Percentiles rank a stretch among this genome's conserved stretches.
phyloP scores from a whole-genome alignment of 2,113 vertebrate species.

The Haplotaxodon microlepis region DNA sequence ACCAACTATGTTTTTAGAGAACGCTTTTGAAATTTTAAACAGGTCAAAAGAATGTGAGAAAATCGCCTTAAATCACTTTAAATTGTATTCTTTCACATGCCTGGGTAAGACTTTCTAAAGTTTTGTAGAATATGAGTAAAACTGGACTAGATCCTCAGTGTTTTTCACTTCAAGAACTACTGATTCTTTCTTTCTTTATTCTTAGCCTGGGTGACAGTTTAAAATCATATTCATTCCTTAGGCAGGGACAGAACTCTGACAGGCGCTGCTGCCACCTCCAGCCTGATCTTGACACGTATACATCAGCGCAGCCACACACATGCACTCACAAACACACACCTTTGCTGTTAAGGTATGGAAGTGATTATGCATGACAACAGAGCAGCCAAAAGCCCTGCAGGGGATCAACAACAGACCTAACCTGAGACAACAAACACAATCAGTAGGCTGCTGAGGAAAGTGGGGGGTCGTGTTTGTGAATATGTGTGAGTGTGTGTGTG shows the following conservation, averaged over 20 bases:
- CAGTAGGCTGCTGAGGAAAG: conserved; percentile 22
- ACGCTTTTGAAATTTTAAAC: not conserved
- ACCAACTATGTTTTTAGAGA: not conserved
- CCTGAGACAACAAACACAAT: conserved; percentile 68
- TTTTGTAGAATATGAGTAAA: not conserved
- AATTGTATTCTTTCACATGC: not conserved
- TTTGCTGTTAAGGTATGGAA: conserved; percentile 56
- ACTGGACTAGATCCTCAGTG: not conserved
- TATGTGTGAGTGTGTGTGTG: not conserved
- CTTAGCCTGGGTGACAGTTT: not conserved
- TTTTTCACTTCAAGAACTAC: not conserved
- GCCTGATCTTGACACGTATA: conserved; percentile 36
- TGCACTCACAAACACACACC: conserved; percentile 23
- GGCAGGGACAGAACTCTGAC: conserved; percentile 18
- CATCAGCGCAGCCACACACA: conserved; percentile 38
- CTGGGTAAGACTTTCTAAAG: not conserved
- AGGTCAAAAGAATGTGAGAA: not conserved
- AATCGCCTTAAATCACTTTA: not conserved
- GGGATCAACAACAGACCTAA: conserved; percentile 63
- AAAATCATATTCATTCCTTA: conserved; percentile 24
- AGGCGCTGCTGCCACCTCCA: conserved; percentile 8
- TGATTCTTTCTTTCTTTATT: not conserved
- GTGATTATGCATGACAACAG: conserved; percentile 60
- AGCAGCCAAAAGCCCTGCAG: conserved; percentile 41
- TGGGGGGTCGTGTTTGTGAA: conserved; percentile 14